A percentile compares a stretch with the other conserved stretches of the same genome.
Evolutionary conservation across 2,113 vertebrate genomes (phyloP).

Genomic region (Polypterus senegalus): DNA sequence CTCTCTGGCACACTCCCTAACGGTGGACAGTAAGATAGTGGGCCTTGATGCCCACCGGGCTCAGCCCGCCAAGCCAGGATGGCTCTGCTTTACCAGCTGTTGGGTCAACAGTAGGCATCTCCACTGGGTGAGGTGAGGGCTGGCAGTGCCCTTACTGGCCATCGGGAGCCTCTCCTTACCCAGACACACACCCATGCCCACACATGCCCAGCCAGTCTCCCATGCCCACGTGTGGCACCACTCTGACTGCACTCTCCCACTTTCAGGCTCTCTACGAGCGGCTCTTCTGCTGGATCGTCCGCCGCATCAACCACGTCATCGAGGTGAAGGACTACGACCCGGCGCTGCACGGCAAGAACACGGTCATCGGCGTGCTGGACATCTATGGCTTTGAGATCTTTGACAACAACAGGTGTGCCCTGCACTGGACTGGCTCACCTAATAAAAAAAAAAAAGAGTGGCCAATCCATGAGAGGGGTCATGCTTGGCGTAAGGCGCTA

Average conservation of each 20-base stretch:
- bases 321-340: constrained; percentile 64
- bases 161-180: too few species aligned
- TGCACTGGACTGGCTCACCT: neutral
- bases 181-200: neutral
- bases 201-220: neutral
- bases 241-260: neutral
- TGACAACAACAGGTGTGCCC: constrained; percentile 73
- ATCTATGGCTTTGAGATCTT: constrained; percentile 95
- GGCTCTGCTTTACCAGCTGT: too few species aligned
- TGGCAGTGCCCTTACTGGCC: too few species aligned
- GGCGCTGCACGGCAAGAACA: constrained; percentile 77
- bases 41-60: too few species aligned
- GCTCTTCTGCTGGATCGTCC: constrained; percentile 81
- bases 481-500: too few species aligned
- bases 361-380: constrained; percentile 82
- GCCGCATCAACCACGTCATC: constrained; percentile 69
- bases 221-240: too few species aligned
- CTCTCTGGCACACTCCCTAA: too few species aligned
- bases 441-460: neutral
- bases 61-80: too few species aligned
- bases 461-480: neutral
- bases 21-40: too few species aligned
- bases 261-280: constrained; percentile 80
- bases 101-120: too few species aligned
- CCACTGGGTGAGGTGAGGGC: too few species aligned